These are phyloP conservation scores for Sarcoramphus papa DNA, from an alignment of 2,797 vertebrate genomes.

Conservation along the genomic window DNA sequence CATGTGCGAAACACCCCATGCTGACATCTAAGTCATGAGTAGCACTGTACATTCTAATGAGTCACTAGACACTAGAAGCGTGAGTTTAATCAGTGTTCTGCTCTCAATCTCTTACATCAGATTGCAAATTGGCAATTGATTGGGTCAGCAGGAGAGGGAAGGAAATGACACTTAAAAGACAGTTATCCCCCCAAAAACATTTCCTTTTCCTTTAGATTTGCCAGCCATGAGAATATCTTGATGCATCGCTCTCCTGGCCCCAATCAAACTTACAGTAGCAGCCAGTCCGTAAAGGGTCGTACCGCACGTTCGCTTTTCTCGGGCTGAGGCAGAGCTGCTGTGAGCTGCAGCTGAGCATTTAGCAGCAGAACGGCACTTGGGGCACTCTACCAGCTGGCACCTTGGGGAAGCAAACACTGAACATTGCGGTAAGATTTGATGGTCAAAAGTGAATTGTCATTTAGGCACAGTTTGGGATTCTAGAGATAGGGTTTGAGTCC, in stretches of 20 bases:
- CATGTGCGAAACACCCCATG: background rate
- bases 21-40: background rate
- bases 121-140: background rate
- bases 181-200: background rate
- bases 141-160: background rate
- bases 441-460: background rate
- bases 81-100: background rate
- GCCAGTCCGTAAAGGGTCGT: background rate
- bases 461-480: background rate
- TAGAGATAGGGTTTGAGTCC: background rate
- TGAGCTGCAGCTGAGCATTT: background rate
- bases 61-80: background rate
- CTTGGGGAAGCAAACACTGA: background rate
- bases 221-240: background rate
- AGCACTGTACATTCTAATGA: background rate
- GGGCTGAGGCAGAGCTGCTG: background rate
- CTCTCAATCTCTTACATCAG: background rate
- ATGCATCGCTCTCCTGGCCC: background rate
- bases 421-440: background rate
- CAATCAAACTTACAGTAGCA: accelerated
- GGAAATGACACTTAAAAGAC: background rate
- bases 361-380: background rate
- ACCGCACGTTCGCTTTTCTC: accelerated
- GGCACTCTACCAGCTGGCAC: background rate
- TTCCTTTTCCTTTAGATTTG: background rate